Evolutionary conservation across 2,888 invertebrate genomes (phyloP).

Genomic region (Apamea anceps): DNA sequence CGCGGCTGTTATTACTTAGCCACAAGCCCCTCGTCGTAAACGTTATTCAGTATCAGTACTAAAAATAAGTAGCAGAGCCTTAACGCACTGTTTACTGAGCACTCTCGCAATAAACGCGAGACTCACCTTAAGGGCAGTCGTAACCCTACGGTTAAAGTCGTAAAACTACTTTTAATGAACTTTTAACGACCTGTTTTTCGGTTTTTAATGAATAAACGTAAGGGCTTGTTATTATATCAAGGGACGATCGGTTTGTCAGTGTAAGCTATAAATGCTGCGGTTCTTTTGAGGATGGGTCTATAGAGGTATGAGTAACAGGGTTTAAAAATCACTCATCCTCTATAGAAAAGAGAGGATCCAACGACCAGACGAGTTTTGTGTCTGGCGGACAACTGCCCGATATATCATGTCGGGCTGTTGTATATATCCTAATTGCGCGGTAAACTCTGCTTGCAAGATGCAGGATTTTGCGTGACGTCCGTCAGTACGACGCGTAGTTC

Average conservation of each 20-base stretch:
- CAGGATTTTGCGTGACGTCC: too few relatives aligned
- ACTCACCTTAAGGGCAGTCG: not conserved
- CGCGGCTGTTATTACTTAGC: too few relatives aligned
- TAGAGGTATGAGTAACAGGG: too few relatives aligned
- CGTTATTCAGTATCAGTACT: not conserved
- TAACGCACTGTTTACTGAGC: conserved; percentile 17
- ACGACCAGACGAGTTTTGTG: too few relatives aligned
- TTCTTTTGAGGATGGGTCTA: not conserved
- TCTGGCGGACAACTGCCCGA: too few relatives aligned
- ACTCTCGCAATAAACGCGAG: not conserved
- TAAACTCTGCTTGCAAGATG: too few relatives aligned
- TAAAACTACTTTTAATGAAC: conserved; percentile 27
- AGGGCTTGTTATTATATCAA: not conserved
- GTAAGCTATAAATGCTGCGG: not conserved
- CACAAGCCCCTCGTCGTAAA: not conserved
- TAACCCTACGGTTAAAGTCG: conserved; percentile 3
- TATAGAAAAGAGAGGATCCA: too few relatives aligned
- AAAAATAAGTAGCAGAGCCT: conserved; percentile 22
- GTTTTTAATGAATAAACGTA: not conserved
- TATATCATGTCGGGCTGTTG: too few relatives aligned
- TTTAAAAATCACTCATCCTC: too few relatives aligned
- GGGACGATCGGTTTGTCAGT: not conserved
- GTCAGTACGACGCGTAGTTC: too few relatives aligned
- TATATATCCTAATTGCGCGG: too few relatives aligned
- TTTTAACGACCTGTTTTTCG: conserved; percentile 7